Base-by-base conservation (phyloP, 2,888 invertebrate species). In the Lepetodrilus schrolli region DNA sequence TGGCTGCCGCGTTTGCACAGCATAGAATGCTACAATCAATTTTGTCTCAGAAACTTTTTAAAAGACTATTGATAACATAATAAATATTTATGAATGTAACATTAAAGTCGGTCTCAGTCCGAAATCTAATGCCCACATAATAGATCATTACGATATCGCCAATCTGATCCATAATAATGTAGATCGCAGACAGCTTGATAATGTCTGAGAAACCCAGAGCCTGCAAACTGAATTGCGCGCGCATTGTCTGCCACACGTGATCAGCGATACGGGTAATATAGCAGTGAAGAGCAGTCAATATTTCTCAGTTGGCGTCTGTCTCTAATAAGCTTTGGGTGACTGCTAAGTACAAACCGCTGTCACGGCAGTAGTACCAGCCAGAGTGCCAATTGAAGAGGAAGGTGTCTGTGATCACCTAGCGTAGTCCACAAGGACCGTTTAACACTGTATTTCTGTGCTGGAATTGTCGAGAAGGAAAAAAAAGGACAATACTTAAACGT, bases 201-300 rank as follows among this genome's bases (percentile, higher is more conserved):
- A n/a, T n/a, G n/a, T n/a, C n/a, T n/a, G n/a, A n/a, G n/a, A n/a
- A n/a, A n/a, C n/a, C n/a, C n/a, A n/a, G n/a, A n/a, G n/a, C n/a
- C n/a, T n/a, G n/a, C n/a, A n/a, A n/a, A n/a, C n/a, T n/a, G 43
- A 43, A 43, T 30, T 58, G 58, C 58, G 58, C 58, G 58, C 58
- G 58, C 58, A 58, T 23, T n/a, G 30, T 30, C 48, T 4, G 4
- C 34, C 17, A 23, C 58, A 58, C 58, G 58, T 58, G 58, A 58
- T 34, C 34, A 43, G 30, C 58, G 26, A 58, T 58, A 58, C 58
- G 58, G 58, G 23, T 58, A 58, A 58, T 58, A 58, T 58, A 58
- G 58, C 34, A 30, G 58, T n/a, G n/a, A n/a, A 30, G 58, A 26
- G 58, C 58, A 58, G 58, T 58, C 58, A 58, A 58, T 58, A 58